Evolutionary conservation across 2,888 invertebrate genomes (phyloP).

Genomic region (Watsonalla cultraria): DNA sequence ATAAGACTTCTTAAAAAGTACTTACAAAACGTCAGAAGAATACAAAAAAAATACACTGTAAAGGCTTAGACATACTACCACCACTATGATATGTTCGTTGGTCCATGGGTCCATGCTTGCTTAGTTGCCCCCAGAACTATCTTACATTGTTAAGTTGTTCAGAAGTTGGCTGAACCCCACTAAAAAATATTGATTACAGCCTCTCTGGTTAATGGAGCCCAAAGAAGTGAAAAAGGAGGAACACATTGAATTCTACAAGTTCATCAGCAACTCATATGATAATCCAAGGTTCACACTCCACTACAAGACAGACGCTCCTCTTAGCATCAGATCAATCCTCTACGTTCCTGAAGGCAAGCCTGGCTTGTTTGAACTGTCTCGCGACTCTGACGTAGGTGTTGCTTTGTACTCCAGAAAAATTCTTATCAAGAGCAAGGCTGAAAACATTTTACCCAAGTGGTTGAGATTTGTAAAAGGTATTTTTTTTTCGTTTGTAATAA

Average conservation of each 20-base stretch:
- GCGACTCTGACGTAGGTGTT: constrained; percentile 91
- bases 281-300: constrained; percentile 93
- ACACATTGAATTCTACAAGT: constrained; percentile 96
- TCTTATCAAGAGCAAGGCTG: constrained; percentile 93
- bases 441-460: constrained; percentile 96
- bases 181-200: constrained; percentile 69
- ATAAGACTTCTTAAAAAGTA: no score
- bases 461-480: constrained; percentile 94
- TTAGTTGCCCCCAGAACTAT: no score
- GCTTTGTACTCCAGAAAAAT: constrained; percentile 95
- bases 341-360: constrained; percentile 97
- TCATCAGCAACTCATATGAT: constrained; percentile 91
- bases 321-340: constrained; percentile 93
- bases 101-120: no score
- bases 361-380: constrained; percentile 92
- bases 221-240: constrained; percentile 91
- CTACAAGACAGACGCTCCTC: constrained; percentile 94
- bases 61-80: no score
- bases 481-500: constrained; percentile 2
- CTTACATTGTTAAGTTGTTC: no score
- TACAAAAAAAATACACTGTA: no score
- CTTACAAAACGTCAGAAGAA: no score
- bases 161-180: no score
- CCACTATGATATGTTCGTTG: no score
- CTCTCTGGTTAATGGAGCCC: constrained; percentile 95